Evolutionary conservation across 2,797 vertebrate genomes (phyloP), one percentile per base, ranked within the genome.

Genomic region (Brotula barbata): DNA sequence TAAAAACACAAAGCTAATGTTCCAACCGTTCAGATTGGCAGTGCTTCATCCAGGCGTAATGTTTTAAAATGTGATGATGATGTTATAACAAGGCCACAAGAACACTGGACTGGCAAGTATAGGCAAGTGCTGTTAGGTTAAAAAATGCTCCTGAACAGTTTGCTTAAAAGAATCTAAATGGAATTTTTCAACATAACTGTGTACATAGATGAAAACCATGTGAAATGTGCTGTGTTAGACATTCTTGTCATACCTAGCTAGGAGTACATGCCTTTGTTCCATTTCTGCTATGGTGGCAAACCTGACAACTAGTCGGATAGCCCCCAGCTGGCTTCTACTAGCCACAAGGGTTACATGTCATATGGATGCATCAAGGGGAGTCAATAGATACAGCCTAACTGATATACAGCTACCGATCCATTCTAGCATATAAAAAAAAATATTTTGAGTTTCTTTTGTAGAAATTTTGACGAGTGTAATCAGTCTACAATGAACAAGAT

Each of bases 191-290:
- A 54, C 28, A 46, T 45, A 25, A 40, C 60, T 75, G 50, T 75
- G 40, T 77, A 71, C 34, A 56, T 43, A 47, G 25, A 60, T 66
- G 39, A 75, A 58, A 81, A 83, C 57, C 63, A 53, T 53, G 73
- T 68, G 53, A 84, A 90, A 91, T 86, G 82, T 85, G 89, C 85
- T 73, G 77, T 75, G 75, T 70, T 73, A 58, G 61, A 77, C 86
- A 90, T 92, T 90, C 89, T 82, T 78, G 64, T 64, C 82, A 90
- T 90, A 88, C 89, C 85, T 84, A 68, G 51, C 71, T 69, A 69
- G 78, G 69, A 73, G 43, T 67, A 77, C 62, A 58, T 47, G 70
- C 78, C 63, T 87, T 87, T 90, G 88, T 89, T 84, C 33, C 20
- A 53, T 82, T 85, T 84, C 57, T 88, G 71, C 82, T 65, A 80